Evolutionary conservation across 2,113 vertebrate genomes (phyloP), one percentile per base, ranked within the genome.

Genomic region (Pelecanoides urinatrix): DNA sequence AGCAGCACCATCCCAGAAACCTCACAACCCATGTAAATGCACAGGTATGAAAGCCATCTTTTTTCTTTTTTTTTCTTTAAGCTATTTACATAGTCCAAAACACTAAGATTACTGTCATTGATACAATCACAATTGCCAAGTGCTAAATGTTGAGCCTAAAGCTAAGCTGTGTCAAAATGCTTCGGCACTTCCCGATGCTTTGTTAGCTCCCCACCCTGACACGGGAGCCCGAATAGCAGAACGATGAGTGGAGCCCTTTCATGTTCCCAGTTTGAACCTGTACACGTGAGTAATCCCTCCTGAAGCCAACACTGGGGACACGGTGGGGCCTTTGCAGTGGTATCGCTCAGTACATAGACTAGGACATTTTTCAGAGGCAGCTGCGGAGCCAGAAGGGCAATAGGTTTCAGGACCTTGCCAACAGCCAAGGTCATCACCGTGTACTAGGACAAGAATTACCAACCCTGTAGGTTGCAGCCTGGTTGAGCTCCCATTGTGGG

Each of bases 1-100:
- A 89, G 73, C n/a, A 88, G 26, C 50, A 92, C n/a, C 92, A 90
- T 50, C 49, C 83, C 81, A 96, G 76, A 95, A 95, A 75, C 68
- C 67, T 53, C 40, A 89, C 66, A 68, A 52, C 42, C 29, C 40
- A 91, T 47, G 59, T 53, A 89, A 97, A 95, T 14, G 71, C 95
- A 85, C 61, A 92, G 63, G 56, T 75, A 96, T 86, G 47, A 74
- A 59, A 78, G 50, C 40, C 1, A 29, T 19, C 0, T 19, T 6
- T 40, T 26, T 77, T 34, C 59, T 72, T 45, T 27, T 53, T 42
- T 10, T 61, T 44, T 65, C n/a, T n/a, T 53, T 11, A 44, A 77
- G 66, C 44, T 72, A n/a, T 44, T 93, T 92, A 85, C n/a, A 62
- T 72, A 65, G 77, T 71, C 67, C 4, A 4, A 94, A 71, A 92